Base-by-base conservation (phyloP, 53 echinoderm and acorn worm species). In the Holothuria scabra region DNA sequence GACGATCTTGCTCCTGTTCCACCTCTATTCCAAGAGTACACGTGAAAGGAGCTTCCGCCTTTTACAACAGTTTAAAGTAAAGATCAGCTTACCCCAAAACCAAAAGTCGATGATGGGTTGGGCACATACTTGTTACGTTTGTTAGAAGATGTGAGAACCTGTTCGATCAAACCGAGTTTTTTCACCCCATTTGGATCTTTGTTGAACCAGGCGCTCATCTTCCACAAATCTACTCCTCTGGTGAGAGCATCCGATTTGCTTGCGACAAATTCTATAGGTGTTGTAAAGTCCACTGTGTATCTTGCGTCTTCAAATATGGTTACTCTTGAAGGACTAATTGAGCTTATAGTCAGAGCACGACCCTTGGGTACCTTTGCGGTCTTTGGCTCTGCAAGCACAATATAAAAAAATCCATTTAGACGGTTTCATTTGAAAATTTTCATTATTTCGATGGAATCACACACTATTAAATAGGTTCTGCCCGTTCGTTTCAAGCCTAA, bases 141-240 rank as follows among this genome's bases (percentile, higher is more conserved):
- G 72, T 46, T 72, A 3, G 41, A 41, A 13, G 25, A 0, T 7
- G 34, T 4, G 14, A 72, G 46, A 24, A 72, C 72, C 46, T 72
- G 72, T 10, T 72, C 72, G 22, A 24, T 22, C 7, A 72, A 25
- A 25, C 46, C 72, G 20, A 46, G 5, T 21, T 72, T 44, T 8
- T 72, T 44, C 22, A 44, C 48, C 25, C 48, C 46, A n/a, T 48
- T 72, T 22, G 72, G 23, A 14, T 72, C 46, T 3, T 72, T 72
- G 26, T 72, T 72, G 28, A 72, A 72, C 72, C 72, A 72, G 2
- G 46, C 72, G 46, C 72, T 72, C 72, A 72, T 72, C 72, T 46
- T 72, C 72, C 72, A 72, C 41, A 72, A 19, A 48, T 72, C 24
- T 14, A 72, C 16, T 25, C 72, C 72, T 4, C 72, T 48, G 9